These are phyloP conservation scores for Orthonevra nobilis DNA, from an alignment of 2,888 invertebrate genomes.

Conservation along the genomic window DNA sequence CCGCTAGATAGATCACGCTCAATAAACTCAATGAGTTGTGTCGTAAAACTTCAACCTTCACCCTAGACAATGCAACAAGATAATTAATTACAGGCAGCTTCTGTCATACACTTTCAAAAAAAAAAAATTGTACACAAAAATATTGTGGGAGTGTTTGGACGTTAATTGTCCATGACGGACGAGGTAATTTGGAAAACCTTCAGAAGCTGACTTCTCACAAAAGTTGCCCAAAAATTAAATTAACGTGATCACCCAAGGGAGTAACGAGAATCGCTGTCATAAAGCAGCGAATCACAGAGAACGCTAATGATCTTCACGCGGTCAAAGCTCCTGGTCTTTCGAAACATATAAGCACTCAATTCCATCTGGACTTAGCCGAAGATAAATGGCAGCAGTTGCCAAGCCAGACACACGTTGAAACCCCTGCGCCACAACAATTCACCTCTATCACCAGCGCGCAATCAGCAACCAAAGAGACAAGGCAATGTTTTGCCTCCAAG, in stretches of 20 bases:
- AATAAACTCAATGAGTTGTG: constrained; percentile 61
- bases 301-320: constrained; percentile 26
- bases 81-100: constrained; percentile 28
- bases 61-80: constrained; percentile 32
- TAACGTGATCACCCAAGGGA: constrained; percentile 32
- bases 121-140: not conserved
- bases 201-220: constrained; percentile 1
- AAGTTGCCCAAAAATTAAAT: constrained; percentile 43
- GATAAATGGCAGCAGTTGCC: constrained; percentile 15
- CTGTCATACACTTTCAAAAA: constrained; percentile 30
- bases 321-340: constrained; percentile 34
- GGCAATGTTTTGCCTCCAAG: constrained; percentile 42
- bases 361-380: too few relatives aligned
- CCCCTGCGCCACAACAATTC: constrained; percentile 49
- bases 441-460: constrained; percentile 47
- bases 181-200: not conserved
- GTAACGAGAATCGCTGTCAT: constrained; percentile 13
- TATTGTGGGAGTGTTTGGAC: constrained; percentile 6
- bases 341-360: not conserved
- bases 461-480: constrained; percentile 44
- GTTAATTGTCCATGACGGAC: constrained; percentile 49
- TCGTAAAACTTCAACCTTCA: constrained; percentile 6
- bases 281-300: not conserved
- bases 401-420: not conserved
- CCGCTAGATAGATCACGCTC: constrained; percentile 55